Evolutionary conservation across 2,113 vertebrate genomes (phyloP).

Genomic region (Marmota monax): DNA sequence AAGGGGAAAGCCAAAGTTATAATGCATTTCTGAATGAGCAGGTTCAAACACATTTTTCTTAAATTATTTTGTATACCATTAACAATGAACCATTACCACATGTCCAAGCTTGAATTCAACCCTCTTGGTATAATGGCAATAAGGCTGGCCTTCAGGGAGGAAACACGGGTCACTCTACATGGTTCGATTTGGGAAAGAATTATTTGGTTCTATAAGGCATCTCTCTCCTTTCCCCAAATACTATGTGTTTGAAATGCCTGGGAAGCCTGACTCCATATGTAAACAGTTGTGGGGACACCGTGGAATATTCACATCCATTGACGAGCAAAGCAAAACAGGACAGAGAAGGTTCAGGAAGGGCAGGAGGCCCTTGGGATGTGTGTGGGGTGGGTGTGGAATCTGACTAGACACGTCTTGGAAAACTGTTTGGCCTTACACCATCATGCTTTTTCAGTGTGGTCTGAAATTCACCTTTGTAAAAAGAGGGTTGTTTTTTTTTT

Average conservation of each 20-base stretch:
- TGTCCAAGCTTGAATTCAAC: neutral
- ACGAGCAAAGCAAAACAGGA: neutral
- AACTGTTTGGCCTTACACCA: neutral
- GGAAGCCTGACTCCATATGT: neutral
- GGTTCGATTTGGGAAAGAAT: neutral
- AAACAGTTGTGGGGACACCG: neutral
- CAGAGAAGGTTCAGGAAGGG: neutral
- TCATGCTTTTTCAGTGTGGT: neutral
- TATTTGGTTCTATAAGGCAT: neutral
- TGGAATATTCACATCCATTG: neutral
- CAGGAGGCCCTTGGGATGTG: neutral
- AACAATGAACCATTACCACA: neutral
- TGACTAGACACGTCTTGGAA: neutral
- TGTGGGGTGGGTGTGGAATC: neutral
- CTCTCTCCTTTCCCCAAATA: neutral
- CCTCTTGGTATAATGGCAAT: neutral
- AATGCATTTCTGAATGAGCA: slow-evolving; percentile 2
- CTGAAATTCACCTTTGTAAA: neutral
- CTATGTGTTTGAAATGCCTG: neutral
- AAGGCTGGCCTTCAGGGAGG: neutral
- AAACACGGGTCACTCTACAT: neutral
- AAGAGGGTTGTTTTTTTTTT: neutral
- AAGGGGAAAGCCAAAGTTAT: neutral
- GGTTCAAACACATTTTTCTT: neutral
- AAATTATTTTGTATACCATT: slow-evolving; percentile 21